Conservation (phyloP, 2,113 vertebrate species). For the Cyprinodon tularosa region DNA sequence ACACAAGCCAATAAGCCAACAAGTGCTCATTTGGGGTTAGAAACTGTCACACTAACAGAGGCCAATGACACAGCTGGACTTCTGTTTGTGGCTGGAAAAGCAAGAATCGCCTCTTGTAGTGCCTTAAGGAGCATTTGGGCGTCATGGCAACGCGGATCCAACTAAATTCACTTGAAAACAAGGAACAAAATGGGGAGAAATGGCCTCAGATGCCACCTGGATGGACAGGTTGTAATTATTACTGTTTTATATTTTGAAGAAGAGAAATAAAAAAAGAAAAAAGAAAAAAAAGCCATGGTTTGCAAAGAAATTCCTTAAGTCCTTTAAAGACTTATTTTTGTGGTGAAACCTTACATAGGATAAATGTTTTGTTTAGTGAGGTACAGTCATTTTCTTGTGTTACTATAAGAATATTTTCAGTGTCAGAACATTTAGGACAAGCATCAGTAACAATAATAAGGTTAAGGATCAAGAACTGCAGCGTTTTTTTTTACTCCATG, state of each 20-base stretch:
- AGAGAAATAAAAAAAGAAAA: constrained; percentile 48
- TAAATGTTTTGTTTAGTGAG: constrained; percentile 77
- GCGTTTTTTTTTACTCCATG: constrained; percentile 52
- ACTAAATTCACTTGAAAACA: constrained; percentile 81
- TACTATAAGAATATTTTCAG: constrained; percentile 68
- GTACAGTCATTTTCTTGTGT: constrained; percentile 72
- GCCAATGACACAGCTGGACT: constrained; percentile 89
- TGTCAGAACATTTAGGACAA: constrained; percentile 72
- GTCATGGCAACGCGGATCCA: constrained; percentile 91
- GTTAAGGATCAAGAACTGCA: constrained; percentile 62
- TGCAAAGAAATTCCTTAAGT: constrained; percentile 82
- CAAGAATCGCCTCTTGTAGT: constrained; percentile 90
- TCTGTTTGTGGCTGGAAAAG: constrained; percentile 84
- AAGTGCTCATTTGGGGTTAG: constrained; percentile 81
- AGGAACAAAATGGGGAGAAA: constrained; percentile 56
- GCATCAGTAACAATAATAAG: constrained; percentile 49
- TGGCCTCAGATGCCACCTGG: constrained; percentile 51
- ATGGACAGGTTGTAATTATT: constrained; percentile 67
- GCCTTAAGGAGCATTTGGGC: constrained; percentile 95
- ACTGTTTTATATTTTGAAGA: constrained; percentile 76
- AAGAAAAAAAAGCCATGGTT: constrained; percentile 88
- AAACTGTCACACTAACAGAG: constrained; percentile 84
- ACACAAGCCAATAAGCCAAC: constrained; percentile 82
- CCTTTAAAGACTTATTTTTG: constrained; percentile 73
- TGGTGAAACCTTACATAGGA: constrained; percentile 75